These are phyloP conservation scores for Palythoa heliodiscus DNA, from an alignment of 92 coral and sea anemone genomes.

Conservation along the genomic window DNA sequence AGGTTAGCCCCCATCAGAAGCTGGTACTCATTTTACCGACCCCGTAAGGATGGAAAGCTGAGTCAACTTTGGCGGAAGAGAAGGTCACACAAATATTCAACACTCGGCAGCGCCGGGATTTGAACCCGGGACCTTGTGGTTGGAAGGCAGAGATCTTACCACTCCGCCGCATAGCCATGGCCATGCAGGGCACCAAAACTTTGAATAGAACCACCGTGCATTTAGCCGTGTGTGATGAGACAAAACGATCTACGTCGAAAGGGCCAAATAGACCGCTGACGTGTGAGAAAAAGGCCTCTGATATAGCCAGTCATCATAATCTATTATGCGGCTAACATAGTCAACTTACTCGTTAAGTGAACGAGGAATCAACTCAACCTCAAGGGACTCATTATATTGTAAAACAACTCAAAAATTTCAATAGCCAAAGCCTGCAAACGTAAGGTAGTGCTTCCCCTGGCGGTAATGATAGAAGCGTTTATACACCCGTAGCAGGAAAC, in stretches of 20 bases:
- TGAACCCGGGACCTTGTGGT: too few species aligned
- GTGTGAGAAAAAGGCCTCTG: neutral
- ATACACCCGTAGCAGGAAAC: slow-evolving; percentile 37
- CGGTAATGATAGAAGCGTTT: slow-evolving; percentile 40
- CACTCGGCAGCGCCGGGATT: too few species aligned
- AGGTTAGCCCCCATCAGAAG: too few species aligned
- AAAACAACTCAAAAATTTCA: slow-evolving; percentile 42
- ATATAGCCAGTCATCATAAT: slow-evolving; percentile 43
- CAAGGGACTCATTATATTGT: slow-evolving; percentile 25
- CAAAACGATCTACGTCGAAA: slow-evolving; percentile 38
- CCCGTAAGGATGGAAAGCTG: too few species aligned
- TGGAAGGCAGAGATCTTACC: too few species aligned
- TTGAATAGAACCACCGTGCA: slow-evolving; percentile 16
- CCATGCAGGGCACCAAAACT: slow-evolving; percentile 47
- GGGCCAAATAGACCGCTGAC: slow-evolving; percentile 26
- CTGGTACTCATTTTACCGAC: too few species aligned
- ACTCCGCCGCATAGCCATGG: too few species aligned
- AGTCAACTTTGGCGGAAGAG: too few species aligned
- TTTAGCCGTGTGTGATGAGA: slow-evolving; percentile 24
- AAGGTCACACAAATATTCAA: too few species aligned
- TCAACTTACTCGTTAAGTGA: slow-evolving; percentile 34
- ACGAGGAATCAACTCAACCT: slow-evolving; percentile 46
- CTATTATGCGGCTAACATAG: slow-evolving; percentile 43
- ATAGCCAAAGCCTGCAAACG: slow-evolving; percentile 44
- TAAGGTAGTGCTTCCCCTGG: slow-evolving; percentile 44